Evolutionary conservation across 2,113 vertebrate species (phyloP).

Genomic region (Ptilonorhynchus violaceus): DNA sequence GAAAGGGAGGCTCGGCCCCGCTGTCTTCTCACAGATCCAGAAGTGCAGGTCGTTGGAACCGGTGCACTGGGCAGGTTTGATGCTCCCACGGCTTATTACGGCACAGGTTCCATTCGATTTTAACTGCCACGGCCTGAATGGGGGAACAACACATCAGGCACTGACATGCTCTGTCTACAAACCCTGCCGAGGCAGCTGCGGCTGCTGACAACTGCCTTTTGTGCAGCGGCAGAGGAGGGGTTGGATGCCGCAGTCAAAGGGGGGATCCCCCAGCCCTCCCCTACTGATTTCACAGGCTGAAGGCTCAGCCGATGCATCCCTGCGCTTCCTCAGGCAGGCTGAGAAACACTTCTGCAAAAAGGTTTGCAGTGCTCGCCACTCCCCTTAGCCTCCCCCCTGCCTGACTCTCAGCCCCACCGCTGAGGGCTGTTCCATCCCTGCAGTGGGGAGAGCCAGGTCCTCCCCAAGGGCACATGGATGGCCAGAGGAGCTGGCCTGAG

Average conservation of each 20-base stretch:
- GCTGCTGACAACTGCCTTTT: not conserved
- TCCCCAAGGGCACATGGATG: rapidly evolving
- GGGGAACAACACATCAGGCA: not conserved
- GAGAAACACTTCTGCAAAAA: not conserved
- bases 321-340: not conserved
- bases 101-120: conserved; percentile 35
- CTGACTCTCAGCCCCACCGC: not conserved
- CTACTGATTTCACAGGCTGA: not conserved
- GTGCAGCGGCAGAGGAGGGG: rapidly evolving
- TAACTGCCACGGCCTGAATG: not conserved
- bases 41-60: not conserved
- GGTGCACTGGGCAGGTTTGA: not conserved
- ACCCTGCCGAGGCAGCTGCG: rapidly evolving
- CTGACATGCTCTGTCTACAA: not conserved
- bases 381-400: rapidly evolving
- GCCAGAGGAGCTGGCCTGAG: not conserved
- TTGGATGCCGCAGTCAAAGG: not conserved
- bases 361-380: rapidly evolving
- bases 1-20: not conserved
- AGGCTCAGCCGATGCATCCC: not conserved
- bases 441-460: not conserved
- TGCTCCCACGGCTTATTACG: conserved; percentile 36
- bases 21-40: conserved; percentile 52
- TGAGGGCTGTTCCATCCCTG: not conserved
- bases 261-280: not conserved